Conservation (phyloP, 2,888 invertebrate genomes). For the Dromius quadrimaculatus region DNA sequence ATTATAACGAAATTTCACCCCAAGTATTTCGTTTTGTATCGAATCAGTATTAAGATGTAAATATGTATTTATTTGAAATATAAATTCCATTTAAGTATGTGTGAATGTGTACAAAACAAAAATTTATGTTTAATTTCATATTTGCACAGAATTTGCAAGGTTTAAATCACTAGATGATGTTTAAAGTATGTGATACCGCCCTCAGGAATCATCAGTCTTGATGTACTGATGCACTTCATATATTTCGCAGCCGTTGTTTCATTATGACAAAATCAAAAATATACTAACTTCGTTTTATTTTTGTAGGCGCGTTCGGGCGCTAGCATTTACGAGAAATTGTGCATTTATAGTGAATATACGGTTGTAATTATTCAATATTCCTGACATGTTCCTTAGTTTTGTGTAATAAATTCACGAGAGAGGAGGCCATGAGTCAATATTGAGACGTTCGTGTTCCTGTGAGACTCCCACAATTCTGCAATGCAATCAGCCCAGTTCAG, state of each 20-base stretch:
- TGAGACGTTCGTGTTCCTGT: too few species aligned
- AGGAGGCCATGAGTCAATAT: too few species aligned
- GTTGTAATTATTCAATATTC: constrained; percentile 23
- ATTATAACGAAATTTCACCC: constrained; percentile 23
- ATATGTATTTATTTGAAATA: constrained; percentile 51
- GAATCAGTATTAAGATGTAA: constrained; percentile 52
- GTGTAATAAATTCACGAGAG: constrained; percentile 14
- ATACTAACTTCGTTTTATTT: constrained; percentile 19
- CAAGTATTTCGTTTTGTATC: constrained; percentile 47
- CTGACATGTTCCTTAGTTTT: constrained; percentile 25
- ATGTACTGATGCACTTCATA: constrained; percentile 46
- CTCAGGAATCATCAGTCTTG: constrained; percentile 63
- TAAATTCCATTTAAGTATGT: constrained; percentile 49
- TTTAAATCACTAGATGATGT: constrained; percentile 32
- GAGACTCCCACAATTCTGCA: too few species aligned
- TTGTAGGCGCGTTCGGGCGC: constrained; percentile 17
- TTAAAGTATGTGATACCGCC: constrained; percentile 65
- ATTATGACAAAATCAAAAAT: constrained; percentile 37
- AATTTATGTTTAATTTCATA: constrained; percentile 16
- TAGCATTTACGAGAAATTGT: constrained; percentile 40
- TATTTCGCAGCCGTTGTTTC: constrained; percentile 43
- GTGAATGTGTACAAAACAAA: constrained; percentile 44
- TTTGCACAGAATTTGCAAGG: constrained; percentile 31
- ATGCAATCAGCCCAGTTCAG: too few species aligned
- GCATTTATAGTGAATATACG: constrained; percentile 41